Conservation (phyloP, 1,140 invertebrate genomes). For the Matsumurasca onukii region DNA sequence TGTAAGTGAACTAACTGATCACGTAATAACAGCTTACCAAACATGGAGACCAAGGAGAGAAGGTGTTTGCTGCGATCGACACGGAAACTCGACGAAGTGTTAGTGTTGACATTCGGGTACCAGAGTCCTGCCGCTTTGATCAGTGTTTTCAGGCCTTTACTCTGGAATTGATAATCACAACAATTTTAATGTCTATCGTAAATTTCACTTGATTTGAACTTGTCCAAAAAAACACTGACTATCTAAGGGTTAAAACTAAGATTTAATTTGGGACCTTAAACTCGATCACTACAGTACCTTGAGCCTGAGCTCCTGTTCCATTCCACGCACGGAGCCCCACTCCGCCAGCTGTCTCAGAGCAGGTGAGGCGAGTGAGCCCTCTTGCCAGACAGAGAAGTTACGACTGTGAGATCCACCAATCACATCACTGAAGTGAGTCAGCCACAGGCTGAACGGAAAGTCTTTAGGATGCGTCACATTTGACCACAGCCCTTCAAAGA, state of each 20-base stretch:
- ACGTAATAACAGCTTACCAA: too few relatives aligned
- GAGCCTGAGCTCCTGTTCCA: slow-evolving; percentile 88
- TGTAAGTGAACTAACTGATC: too few relatives aligned
- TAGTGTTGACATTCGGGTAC: slow-evolving; percentile 89
- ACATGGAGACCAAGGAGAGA: slow-evolving; percentile 92
- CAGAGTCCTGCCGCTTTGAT: slow-evolving; percentile 93
- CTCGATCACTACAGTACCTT: too few relatives aligned
- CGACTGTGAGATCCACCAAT: slow-evolving; percentile 93
- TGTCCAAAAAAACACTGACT: too few relatives aligned
- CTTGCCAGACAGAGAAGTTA: slow-evolving; percentile 93
- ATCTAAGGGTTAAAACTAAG: too few relatives aligned
- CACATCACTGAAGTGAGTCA: slow-evolving; percentile 97
- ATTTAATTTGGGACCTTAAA: too few relatives aligned
- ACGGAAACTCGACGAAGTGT: slow-evolving; percentile 80
- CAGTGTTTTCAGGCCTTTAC: slow-evolving; percentile 81
- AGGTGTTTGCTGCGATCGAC: slow-evolving; percentile 88
- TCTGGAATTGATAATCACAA: slow-evolving; percentile 48
- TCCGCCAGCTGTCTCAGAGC: slow-evolving; percentile 93
- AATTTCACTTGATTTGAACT: too few relatives aligned
- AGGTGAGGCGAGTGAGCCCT: slow-evolving; percentile 85
- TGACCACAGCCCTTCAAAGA: slow-evolving; percentile 97
- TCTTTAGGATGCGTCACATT: slow-evolving; percentile 95
- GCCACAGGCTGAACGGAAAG: slow-evolving; percentile 84
- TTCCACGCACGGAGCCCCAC: slow-evolving; percentile 86
- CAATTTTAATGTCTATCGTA: neutral